phyloP scores from a whole-genome alignment of 2,797 vertebrate species.

The Loriculus beryllinus region DNA sequence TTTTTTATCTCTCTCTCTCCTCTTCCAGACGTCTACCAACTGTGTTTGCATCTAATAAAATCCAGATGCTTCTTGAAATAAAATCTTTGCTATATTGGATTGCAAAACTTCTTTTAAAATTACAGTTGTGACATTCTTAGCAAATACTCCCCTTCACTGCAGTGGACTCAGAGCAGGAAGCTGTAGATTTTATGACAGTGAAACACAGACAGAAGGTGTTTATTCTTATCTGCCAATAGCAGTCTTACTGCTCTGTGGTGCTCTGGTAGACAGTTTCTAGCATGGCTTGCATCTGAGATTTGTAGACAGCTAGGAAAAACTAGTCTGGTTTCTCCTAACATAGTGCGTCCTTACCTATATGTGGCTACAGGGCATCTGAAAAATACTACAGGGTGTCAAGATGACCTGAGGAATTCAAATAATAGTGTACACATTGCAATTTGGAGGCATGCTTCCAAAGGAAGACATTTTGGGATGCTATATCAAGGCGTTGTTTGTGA shows the following conservation, averaged over 20 bases:
- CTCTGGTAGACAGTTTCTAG: neutral
- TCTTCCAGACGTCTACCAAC: neutral
- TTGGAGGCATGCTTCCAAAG: neutral
- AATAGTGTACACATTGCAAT: neutral
- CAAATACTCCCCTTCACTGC: neutral
- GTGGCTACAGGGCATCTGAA: neutral
- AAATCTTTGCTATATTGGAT: neutral
- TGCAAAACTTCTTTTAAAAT: neutral
- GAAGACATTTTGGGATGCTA: neutral
- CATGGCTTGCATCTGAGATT: neutral
- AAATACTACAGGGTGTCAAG: neutral
- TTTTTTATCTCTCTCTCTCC: conserved; percentile 17
- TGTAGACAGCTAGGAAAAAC: neutral
- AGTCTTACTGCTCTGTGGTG: neutral
- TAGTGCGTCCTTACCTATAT: neutral
- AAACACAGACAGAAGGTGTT: neutral
- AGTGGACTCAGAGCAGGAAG: neutral
- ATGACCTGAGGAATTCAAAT: neutral
- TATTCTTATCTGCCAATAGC: neutral
- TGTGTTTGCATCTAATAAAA: conserved; percentile 27
- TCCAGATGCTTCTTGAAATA: conserved; percentile 38
- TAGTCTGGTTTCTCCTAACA: neutral
- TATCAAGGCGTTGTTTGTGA: neutral
- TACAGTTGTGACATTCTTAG: neutral
- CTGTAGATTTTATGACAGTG: neutral